Base-by-base conservation (phyloP, 2,888 invertebrate species). In the Pachydiplax longipennis region DNA sequence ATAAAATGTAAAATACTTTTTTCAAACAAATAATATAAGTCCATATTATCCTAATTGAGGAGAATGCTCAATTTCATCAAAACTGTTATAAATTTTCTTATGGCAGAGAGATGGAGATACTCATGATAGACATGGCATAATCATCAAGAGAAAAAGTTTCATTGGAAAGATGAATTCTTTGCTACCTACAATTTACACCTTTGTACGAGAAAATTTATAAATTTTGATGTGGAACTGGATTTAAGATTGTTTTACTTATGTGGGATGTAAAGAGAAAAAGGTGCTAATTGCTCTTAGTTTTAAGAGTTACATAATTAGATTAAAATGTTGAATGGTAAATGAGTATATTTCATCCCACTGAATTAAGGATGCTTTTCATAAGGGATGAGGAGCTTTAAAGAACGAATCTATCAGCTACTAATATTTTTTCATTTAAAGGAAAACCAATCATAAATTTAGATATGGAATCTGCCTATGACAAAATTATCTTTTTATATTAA, bases 11-110 rank as follows among this genome's bases (percentile, higher is more conserved):
- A 87, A 53, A 87, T 87, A 87, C 87, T 87, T 87, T 87, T 87
- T 87, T 37, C 61, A 87, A 61, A 83, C 58, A 65, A 87, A 87
- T 61, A 61, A 61, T 65, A n/a, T 87, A 87, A 87, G 37, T 65
- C 87, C 61, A 58, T 83, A 87, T 61, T 61, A 87, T 61, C 40
- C 87, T 87, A 37, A 87, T 87, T 87, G 87, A 87, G 58, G 87
- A 31, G 65, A 61, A 58, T 87, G 87, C 87, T 87, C 87, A 87
- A 87, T 58, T 87, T 87, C 87, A 87, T 87, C 87, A 87, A 31
- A 87, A 65, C 87, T 87, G 87, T 87, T 87, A 87, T 87, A 87
- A 87, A 87, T 87, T 87, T 87, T 87, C 87, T 87, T 87, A 87
- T 87, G 87, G 87, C 87, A 87, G 87, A 87, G 61, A 87, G 37